Conservation (phyloP, 2,888 invertebrate genomes). For the Schrankia costaestrigalis region DNA sequence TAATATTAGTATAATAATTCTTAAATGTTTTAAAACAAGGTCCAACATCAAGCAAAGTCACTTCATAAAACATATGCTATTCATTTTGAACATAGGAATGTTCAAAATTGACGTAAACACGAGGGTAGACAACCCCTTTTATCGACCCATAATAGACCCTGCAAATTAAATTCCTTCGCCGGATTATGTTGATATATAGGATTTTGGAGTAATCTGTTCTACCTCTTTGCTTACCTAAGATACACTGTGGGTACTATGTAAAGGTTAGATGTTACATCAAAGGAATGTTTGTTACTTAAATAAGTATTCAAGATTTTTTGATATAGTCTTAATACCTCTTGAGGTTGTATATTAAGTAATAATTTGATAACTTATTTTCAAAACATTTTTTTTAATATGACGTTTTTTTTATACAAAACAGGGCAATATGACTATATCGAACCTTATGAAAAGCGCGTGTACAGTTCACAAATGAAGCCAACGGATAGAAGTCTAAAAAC, state of each 20-base stretch:
- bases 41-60: not conserved
- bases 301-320: no score
- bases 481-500: no score
- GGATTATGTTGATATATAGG: constrained; percentile 30
- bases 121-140: constrained; percentile 21
- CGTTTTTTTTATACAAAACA: no score
- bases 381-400: no score
- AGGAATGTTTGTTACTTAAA: constrained; percentile 8
- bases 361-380: no score
- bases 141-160: constrained; percentile 33
- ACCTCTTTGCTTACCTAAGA: constrained; percentile 7
- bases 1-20: no score
- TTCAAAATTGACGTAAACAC: constrained; percentile 21
- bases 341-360: no score
- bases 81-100: constrained; percentile 22
- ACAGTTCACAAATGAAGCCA: no score
- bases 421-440: no score
- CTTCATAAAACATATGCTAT: constrained; percentile 1
- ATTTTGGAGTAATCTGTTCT: constrained; percentile 16
- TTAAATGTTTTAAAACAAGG: no score
- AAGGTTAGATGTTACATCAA: not conserved
- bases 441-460: no score
- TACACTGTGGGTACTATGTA: not conserved
- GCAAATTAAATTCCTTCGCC: constrained; percentile 36
- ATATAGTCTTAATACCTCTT: no score